Evolutionary conservation across 37 sponge, comb jelly and placozoan species (phyloP), one percentile per base, ranked within the genome.

Genomic region (Ephydatia muelleri): DNA sequence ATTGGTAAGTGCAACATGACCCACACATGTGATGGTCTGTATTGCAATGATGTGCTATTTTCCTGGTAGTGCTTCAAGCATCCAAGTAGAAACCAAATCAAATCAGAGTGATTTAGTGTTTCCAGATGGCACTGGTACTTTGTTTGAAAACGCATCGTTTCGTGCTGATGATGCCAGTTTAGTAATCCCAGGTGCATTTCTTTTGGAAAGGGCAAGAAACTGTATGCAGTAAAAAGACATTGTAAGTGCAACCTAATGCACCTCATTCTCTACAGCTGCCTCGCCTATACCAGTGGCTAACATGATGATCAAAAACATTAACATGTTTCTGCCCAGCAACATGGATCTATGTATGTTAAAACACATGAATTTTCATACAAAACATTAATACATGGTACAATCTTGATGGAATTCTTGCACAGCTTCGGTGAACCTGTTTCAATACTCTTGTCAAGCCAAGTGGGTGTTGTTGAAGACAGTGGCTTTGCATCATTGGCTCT

Each of bases 281-380:
- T 3, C 25, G 25, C 22, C 43, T 30, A 70, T 84, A 25, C 38
- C 76, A 35, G 77, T 76, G 34, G 78, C 67, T 16, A 19, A 31
- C 23, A 84, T 84, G n/a, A 68, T 76, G 30, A 77, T 76, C 66
- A 29, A 36, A 3, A 84, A 84, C 40, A 57, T 84, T 37, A 28
- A 77, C 68, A 27, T 22, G 0, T 84, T 84, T 31, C 69, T 84
- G 28, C 38, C 65, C 8, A n/a, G n/a, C 31, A 64, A 35, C 38
- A 36, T 38, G 48, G 47, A 31, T 32, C 5, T 6, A 38, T 39
- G 38, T 65, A 32, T 35, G 66, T 29, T 21, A 5, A 16, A 1
- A 57, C 19, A 57, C 57, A 57, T 57, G 12, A 14, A 57, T 14
- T 57, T 4, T 5, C n/a, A n/a, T n/a, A n/a, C n/a, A n/a, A n/a